Evolutionary conservation across 2,113 vertebrate species (phyloP).

Genomic region (Blennius ocellaris): DNA sequence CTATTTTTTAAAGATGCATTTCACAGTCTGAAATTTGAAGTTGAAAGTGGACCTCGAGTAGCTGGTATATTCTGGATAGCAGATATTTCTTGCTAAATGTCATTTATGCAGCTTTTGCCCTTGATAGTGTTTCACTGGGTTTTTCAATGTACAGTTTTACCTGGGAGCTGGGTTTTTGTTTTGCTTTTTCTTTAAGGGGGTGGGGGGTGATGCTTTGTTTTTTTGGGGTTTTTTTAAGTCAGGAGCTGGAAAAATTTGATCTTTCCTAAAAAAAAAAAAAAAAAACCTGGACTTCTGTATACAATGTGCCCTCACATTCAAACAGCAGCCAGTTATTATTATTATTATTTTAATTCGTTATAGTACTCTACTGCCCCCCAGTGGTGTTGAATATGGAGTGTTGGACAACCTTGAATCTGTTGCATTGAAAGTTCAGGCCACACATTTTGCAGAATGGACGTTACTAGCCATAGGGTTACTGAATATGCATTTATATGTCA

Average conservation of each 20-base stretch:
- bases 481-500: constrained; percentile 70
- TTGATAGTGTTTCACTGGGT: not conserved
- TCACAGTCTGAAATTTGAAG: too few relatives aligned
- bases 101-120: not conserved
- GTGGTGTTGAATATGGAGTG: constrained; percentile 43
- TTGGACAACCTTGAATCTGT: too few relatives aligned
- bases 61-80: constrained; percentile 2
- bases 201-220: not conserved
- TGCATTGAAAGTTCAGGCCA: constrained; percentile 16
- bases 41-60: not conserved
- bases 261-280: too few relatives aligned
- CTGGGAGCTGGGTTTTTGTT: not conserved
- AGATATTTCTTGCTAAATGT: not conserved
- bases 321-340: not conserved
- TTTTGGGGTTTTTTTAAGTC: too few relatives aligned
- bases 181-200: constrained; percentile 8
- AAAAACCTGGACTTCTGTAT: too few relatives aligned
- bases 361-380: constrained; percentile 65
- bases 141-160: constrained; percentile 2
- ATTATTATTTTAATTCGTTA: not conserved
- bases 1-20: too few relatives aligned
- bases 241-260: too few relatives aligned
- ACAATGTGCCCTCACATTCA: not conserved
- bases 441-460: constrained; percentile 32
- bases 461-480: constrained; percentile 54